Base-by-base conservation (phyloP, 2,113 vertebrate genomes). In the Nipponia nippon region DNA sequence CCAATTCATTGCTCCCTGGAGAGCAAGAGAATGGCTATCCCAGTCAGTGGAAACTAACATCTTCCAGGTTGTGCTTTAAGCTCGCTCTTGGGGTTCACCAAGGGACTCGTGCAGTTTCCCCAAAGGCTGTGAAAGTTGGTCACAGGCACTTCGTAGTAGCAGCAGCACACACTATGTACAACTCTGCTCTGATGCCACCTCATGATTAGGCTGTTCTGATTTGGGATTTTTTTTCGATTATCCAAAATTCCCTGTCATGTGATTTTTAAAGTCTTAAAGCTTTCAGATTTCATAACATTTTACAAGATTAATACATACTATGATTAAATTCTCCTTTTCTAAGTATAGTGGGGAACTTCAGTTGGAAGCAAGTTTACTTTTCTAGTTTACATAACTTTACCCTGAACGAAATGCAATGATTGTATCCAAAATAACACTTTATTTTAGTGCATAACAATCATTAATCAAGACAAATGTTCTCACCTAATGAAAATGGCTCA, bases 401-500 rank as follows among this genome's bases (percentile, higher is more conserved):
- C 58, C 44, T 52, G 44, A 86, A 46, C 16, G 49, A 89, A 84
- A 89, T 79, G 27, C 29, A 53, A 8, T 7, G 30, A 75, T 44
- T 62, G 25, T 61, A 61, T 78, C 71, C 30, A 53, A 47, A 56
- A 44, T 42, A 85, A 47, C 56, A 25, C 18, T 71, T 79, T 36
- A 44, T 76, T 89, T 65, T 73, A 27, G 52, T 49, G 22, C 32
- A 49, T 72, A 83, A 44, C 42, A 89, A 49, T 78, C 67, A 34
- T 78, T 69, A 81, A 56, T 63, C 63, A 82, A 91, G 61, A 52
- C 56, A 71, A 95, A 62, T 46, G 61, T 88, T 90, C 78, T 83
- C 40, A 94, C 75, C 84, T 91, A 80, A 90, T 81, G 86, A 88
- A 83, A 87, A 89, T n/a, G 38, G 90, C 59, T 94, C 27, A 34